phyloP scores from a whole-genome alignment of 2,888 invertebrate species.

The Archips xylosteana region DNA sequence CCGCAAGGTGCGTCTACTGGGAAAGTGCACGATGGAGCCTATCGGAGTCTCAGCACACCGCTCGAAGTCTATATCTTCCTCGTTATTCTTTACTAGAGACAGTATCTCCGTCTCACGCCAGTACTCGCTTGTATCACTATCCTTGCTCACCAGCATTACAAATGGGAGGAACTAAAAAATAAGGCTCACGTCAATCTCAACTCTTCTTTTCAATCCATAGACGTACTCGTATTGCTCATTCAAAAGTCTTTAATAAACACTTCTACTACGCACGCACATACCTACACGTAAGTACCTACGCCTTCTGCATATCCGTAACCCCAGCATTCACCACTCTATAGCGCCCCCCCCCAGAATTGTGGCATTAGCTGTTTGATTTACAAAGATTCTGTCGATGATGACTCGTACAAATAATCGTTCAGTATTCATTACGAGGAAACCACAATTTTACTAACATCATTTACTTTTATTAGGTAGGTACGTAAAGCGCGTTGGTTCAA shows the following conservation, averaged over 20 bases:
- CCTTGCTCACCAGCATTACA: slow-evolving; percentile 66
- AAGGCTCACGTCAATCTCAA: background rate
- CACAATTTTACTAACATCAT: no score
- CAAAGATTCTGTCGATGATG: no score
- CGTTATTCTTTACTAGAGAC: slow-evolving; percentile 63
- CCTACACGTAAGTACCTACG: no score
- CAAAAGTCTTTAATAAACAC: background rate
- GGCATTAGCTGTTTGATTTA: no score
- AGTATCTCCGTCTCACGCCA: slow-evolving; percentile 79
- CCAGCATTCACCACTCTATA: no score
- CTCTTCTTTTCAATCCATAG: background rate
- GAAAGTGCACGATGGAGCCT: slow-evolving; percentile 54
- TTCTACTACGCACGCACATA: background rate
- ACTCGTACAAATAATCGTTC: no score
- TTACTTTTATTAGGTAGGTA: no score
- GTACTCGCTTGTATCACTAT: slow-evolving; percentile 74
- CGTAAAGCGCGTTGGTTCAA: no score
- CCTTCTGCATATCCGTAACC: no score
- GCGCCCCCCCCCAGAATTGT: no score
- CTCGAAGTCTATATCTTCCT: slow-evolving; percentile 66
- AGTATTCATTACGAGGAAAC: no score
- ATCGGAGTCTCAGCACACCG: slow-evolving; percentile 57
- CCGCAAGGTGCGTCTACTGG: slow-evolving; percentile 62
- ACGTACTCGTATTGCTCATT: background rate
- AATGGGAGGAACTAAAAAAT: slow-evolving; percentile 70